A percentile compares a stretch with the other conserved stretches of the same genome.
Conservation (phyloP, 2,797 vertebrate genomes). For the Myoxocephalus aenaeus region DNA sequence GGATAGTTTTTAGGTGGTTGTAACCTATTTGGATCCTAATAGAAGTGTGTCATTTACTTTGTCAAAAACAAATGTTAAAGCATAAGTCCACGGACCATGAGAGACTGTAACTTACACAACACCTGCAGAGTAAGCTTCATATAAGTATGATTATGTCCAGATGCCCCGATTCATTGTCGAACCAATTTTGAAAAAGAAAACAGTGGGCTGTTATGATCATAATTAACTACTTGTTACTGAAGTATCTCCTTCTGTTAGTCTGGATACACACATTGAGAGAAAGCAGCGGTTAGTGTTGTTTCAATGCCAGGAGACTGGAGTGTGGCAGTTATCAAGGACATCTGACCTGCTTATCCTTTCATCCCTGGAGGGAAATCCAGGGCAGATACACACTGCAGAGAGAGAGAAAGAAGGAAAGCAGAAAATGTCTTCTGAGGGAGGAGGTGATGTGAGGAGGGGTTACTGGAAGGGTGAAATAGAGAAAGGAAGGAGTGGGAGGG, state of each 20-base stretch:
- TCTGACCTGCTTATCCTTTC: constrained; percentile 70
- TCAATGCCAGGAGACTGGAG: constrained; percentile 40
- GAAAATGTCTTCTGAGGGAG: constrained; percentile 63
- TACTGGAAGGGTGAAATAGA: constrained; percentile 58
- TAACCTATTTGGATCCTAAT: constrained; percentile 24
- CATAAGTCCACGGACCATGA: not conserved
- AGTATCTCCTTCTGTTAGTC: constrained; percentile 23
- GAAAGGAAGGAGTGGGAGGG: constrained; percentile 65
- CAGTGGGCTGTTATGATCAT: constrained; percentile 4
- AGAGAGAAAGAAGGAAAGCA: constrained; percentile 48
- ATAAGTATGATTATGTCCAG: not conserved
- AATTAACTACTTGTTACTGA: constrained; percentile 16
- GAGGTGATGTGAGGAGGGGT: constrained; percentile 51
- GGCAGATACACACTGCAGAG: constrained; percentile 61
- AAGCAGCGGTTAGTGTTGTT: constrained; percentile 60
- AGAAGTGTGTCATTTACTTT: constrained; percentile 8
- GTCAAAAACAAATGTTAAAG: constrained; percentile 7
- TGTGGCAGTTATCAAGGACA: constrained; percentile 63
- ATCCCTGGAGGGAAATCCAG: constrained; percentile 71
- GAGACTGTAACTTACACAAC: not conserved
- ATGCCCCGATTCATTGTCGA: not conserved
- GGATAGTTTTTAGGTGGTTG: constrained; percentile 7
- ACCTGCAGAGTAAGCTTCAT: not conserved
- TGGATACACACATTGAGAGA: constrained; percentile 39
- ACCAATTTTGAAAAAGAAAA: not conserved